Percentiles rank a stretch among this genome's conserved stretches.
These are phyloP conservation scores for Strigamia crassipes DNA, from an alignment of 2,888 invertebrate genomes.

Conservation along the genomic window DNA sequence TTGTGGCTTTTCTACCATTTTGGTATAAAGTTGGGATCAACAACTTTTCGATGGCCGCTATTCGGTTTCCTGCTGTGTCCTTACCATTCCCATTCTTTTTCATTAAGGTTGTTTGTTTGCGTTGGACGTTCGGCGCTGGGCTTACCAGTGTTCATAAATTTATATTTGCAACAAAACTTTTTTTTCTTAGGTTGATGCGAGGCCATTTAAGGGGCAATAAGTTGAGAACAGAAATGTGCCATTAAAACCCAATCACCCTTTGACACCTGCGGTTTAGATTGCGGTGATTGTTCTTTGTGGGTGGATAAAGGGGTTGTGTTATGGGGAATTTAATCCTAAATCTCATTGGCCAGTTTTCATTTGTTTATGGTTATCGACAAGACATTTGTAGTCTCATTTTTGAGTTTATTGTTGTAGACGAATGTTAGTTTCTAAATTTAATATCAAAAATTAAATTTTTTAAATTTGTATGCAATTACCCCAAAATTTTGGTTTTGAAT, in stretches of 20 bases:
- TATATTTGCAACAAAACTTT: slow-evolving; percentile 29
- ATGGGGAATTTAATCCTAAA: no score
- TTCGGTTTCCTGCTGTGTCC: slow-evolving; percentile 36
- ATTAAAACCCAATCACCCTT: slow-evolving; percentile 24
- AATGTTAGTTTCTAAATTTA: no score
- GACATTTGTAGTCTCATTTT: no score
- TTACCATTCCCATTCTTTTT: slow-evolving; percentile 20
- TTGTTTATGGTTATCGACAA: no score
- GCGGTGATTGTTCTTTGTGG: background rate
- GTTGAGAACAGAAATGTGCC: slow-evolving; percentile 3
- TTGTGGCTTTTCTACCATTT: slow-evolving; percentile 30
- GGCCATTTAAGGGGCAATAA: slow-evolving; percentile 37
- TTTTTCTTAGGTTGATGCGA: background rate
- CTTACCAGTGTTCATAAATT: slow-evolving; percentile 20
- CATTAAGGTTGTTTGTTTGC: slow-evolving; percentile 42
- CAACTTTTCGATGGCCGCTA: slow-evolving; percentile 8
- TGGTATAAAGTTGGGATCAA: background rate
- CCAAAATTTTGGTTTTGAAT: no score
- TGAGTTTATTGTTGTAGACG: no score
- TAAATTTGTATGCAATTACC: no score
- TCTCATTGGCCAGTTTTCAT: no score
- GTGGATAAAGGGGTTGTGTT: background rate
- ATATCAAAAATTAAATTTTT: no score
- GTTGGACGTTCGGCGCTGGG: slow-evolving; percentile 14
- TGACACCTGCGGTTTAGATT: slow-evolving; percentile 13